Conservation (phyloP, 2,113 vertebrate genomes). For the Bettongia penicillata region DNA sequence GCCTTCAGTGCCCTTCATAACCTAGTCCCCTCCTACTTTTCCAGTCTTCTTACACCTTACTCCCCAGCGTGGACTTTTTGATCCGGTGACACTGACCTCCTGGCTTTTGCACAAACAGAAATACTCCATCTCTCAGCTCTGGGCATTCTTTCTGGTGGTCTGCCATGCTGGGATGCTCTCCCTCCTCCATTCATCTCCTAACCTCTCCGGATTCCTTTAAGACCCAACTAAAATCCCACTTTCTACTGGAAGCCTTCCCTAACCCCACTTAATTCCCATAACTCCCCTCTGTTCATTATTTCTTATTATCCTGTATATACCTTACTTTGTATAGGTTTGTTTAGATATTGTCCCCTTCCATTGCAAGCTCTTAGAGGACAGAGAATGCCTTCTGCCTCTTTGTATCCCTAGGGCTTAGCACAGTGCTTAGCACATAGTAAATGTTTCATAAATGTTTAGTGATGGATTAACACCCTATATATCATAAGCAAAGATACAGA, state of each 20-base stretch:
- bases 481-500: neutral
- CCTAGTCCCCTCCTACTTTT: neutral
- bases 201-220: neutral
- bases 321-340: neutral
- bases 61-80: neutral
- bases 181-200: neutral
- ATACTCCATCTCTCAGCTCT: neutral
- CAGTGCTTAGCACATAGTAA: neutral
- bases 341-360: neutral
- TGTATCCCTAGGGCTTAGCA: neutral
- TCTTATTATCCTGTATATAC: neutral
- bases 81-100: neutral
- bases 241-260: neutral
- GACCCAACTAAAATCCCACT: neutral
- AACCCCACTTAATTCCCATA: neutral
- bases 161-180: neutral
- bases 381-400: neutral
- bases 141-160: neutral
- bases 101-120: neutral
- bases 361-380: neutral
- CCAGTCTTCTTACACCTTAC: neutral
- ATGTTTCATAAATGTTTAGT: neutral
- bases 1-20: neutral
- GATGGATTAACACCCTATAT: conserved; percentile 7
- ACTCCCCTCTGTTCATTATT: neutral